Evolutionary conservation across 2,888 invertebrate genomes (phyloP), one percentile per base, ranked within the genome.

Genomic region (Drosophila neonasuta): DNA sequence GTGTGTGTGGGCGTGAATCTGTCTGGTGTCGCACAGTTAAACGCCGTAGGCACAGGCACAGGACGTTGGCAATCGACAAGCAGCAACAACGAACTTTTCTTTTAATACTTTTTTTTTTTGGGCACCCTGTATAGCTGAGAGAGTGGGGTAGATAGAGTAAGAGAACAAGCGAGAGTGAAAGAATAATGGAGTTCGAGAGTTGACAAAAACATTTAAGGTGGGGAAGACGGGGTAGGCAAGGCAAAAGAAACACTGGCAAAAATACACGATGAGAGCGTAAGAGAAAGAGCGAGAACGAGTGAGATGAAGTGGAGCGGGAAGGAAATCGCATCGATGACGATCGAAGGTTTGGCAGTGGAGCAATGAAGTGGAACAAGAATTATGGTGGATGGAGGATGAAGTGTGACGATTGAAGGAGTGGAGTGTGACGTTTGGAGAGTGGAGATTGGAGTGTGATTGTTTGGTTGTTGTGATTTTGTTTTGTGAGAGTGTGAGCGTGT

Each of bases 21-120:
- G 63, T 60, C 66, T 64, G 66, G 42, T 66, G 75, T 74, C 59
- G 73, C 58, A 68, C 68, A 77, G 63, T 77, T 75, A 44, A 81
- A 67, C 70, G 83, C 75, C 75, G 73, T 71, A 71, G 76, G 68
- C 64, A 75, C 68, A 73, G 77, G 71, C 78, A 75, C 79, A 73
- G 70, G 71, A 78, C 76, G 87, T 76, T 82, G 82, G 80, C 83
- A 84, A 87, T 87, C 87, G 87, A 85, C 83, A 83, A 86, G 87
- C 83, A 83, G 87, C 87, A 87, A 87, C 83, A 83, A 83, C 87
- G 82, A 83, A 86, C 87, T 71, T 56, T 69, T 72, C 44, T 45
- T 63, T 55, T 57, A n/a, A 45, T 17, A 45, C 39, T 51, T 11
- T 46, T 45, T 39, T 39, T 20, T 54, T 50, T 69, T 51, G 51